These are phyloP conservation scores for Stichopus horrens DNA, from an alignment of 53 echinoderm and acorn worm species.

Conservation along the genomic window DNA sequence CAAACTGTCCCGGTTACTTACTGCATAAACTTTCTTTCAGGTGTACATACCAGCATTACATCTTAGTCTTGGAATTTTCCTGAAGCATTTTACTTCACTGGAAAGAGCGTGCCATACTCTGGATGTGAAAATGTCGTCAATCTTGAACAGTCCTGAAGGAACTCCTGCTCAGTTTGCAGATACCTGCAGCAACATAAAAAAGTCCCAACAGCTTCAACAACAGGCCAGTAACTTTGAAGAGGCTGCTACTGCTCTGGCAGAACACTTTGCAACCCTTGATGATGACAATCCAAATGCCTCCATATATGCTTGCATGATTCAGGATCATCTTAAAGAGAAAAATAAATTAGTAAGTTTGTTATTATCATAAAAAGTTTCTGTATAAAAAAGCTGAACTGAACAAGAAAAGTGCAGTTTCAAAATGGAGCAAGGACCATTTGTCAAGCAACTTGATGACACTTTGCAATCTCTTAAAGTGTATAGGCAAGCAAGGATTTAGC, in stretches of 20 bases:
- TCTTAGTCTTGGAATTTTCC: conserved; percentile 4
- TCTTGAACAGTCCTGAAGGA: neutral
- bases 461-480: too few species aligned
- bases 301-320: conserved; percentile 8
- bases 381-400: too few species aligned
- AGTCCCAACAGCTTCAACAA: neutral
- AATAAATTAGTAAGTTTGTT: too few species aligned
- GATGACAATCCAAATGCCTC: neutral
- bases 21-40: conserved; percentile 3
- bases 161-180: neutral
- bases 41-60: too few species aligned
- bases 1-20: neutral
- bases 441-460: too few species aligned
- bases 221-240: conserved; percentile 6
- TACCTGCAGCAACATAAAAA: neutral
- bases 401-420: too few species aligned
- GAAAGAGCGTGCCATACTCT: neutral
- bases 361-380: too few species aligned
- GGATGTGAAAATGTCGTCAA: neutral
- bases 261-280: conserved; percentile 2
- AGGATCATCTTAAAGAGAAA: neutral
- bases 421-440: too few species aligned
- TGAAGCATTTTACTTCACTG: conserved; percentile 16
- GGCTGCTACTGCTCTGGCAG: neutral
- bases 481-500: too few species aligned